Conservation (phyloP, 2,797 vertebrate species). For the Serranus cabrilla region DNA sequence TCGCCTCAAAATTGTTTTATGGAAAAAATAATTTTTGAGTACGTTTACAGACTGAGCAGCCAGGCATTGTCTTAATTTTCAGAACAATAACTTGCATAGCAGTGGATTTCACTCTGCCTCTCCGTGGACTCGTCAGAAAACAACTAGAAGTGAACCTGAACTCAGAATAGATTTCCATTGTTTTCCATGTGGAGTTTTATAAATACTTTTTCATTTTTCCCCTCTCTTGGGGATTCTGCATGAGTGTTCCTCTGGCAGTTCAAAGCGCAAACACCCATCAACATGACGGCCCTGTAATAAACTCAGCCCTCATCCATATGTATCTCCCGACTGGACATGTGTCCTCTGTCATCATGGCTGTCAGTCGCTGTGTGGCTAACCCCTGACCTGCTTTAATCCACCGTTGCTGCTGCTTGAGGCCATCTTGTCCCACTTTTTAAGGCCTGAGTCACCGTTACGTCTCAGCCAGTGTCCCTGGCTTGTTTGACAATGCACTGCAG, state of each 20-base stretch:
- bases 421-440: constrained; percentile 21
- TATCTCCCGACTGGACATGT: constrained; percentile 33
- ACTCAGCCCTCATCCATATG: constrained; percentile 53
- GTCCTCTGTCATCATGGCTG: constrained; percentile 50
- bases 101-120: not conserved
- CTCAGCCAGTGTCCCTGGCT: constrained; percentile 20
- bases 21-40: not conserved
- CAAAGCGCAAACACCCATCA: constrained; percentile 44
- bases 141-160: not conserved
- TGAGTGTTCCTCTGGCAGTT: constrained; percentile 41
- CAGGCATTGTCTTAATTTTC: constrained; percentile 17
- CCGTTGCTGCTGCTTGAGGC: constrained; percentile 30
- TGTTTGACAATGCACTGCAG: not conserved
- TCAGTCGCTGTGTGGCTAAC: constrained; percentile 25
- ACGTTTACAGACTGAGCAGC: constrained; percentile 8
- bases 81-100: constrained; percentile 32
- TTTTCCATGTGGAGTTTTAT: constrained; percentile 14
- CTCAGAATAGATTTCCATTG: constrained; percentile 49
- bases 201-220: constrained; percentile 17
- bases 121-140: constrained; percentile 6
- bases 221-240: constrained; percentile 32
- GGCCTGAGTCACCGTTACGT: constrained; percentile 16
- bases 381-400: constrained; percentile 45
- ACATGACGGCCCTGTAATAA: constrained; percentile 26
- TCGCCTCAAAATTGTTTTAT: not conserved